These are phyloP conservation scores for Acronicta aceris DNA, from an alignment of 2,888 invertebrate species.

Conservation along the genomic window DNA sequence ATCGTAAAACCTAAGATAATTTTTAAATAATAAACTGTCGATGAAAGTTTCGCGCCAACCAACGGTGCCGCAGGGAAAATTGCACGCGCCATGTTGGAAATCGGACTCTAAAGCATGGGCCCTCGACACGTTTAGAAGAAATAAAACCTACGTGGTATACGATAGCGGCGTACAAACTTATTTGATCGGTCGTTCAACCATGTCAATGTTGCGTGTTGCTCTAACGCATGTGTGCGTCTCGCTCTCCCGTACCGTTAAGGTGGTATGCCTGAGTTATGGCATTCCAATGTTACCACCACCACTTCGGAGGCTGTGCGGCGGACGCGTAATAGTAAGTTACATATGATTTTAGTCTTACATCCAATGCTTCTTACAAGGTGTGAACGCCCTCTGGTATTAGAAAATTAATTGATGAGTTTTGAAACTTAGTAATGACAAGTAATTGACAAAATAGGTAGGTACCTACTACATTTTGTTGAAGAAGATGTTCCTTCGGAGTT, in stretches of 20 bases:
- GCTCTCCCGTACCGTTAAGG: constrained; percentile 85
- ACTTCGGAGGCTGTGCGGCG: constrained; percentile 81
- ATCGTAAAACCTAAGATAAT: neutral
- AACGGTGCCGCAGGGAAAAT: constrained; percentile 60
- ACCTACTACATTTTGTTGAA: neutral
- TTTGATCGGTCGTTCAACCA: constrained; percentile 89
- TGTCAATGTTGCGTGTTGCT: constrained; percentile 74
- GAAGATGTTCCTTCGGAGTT: neutral
- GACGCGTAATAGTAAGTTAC: constrained; percentile 73
- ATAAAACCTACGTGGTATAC: constrained; percentile 85
- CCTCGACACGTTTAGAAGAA: constrained; percentile 83
- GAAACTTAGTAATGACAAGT: constrained; percentile 13
- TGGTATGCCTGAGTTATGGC: constrained; percentile 87
- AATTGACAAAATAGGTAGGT: neutral
- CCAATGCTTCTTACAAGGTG: constrained; percentile 73
- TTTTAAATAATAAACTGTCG: constrained; percentile 36
- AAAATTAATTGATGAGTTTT: constrained; percentile 69
- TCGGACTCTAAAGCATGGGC: constrained; percentile 72
- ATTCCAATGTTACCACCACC: constrained; percentile 86
- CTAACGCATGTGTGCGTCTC: constrained; percentile 70
- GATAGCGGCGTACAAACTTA: constrained; percentile 86
- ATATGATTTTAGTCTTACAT: constrained; percentile 77
- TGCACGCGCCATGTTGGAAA: constrained; percentile 76
- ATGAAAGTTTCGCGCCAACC: constrained; percentile 61
- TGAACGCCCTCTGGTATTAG: constrained; percentile 74